Evolutionary conservation across 2,888 invertebrate species (phyloP), one percentile per base, ranked within the genome.

Genomic region (Eupithecia vulgata): DNA sequence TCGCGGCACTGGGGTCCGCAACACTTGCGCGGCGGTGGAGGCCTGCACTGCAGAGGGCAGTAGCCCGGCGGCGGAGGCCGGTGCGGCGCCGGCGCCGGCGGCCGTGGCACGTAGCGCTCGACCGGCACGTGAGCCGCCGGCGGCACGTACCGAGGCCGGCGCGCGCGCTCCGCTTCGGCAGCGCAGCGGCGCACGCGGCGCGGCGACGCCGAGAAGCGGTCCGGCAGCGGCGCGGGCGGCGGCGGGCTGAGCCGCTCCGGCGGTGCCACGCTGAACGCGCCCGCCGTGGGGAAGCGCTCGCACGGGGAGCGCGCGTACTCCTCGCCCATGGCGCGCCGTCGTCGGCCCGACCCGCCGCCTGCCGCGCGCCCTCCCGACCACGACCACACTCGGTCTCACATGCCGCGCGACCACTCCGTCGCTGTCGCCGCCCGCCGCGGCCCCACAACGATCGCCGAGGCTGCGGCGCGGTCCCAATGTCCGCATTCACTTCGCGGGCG

Each of bases 81-180:
- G 81, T 90, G 85, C 80, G 92, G 93, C 70, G 93, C 92, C 57
- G 95, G 95, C 77, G 94, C 92, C 57, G 95, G 95, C 76, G 95
- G 95, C 82, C 95, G 95, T 72, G 96, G 96, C 80, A 96, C 96
- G 87, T 96, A 96, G 81, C 96, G 95, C 91, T 96, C 96, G 79
- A 96, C 96, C 21, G 96, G 96, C 83, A 96, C 96, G 88, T 96
- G 96, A 21, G 96, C 96, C 76, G 96, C 95, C 8, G 96, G 96
- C 30, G 96, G 96, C 79, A 96, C 95, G 82, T 96, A 96, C 81
- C 96, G 94, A 88, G 89, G 96, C 77, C 93, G 88, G 81, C 93
- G 90, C 81, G 96, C 95, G 85, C 96, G 96, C 78, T 96, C 96
- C 78, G 95, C 95, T 72, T 96, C 96, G 76, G 96, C 96, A 76